Conservation (phyloP, 2,888 invertebrate species). For the Axea sp. region DNA sequence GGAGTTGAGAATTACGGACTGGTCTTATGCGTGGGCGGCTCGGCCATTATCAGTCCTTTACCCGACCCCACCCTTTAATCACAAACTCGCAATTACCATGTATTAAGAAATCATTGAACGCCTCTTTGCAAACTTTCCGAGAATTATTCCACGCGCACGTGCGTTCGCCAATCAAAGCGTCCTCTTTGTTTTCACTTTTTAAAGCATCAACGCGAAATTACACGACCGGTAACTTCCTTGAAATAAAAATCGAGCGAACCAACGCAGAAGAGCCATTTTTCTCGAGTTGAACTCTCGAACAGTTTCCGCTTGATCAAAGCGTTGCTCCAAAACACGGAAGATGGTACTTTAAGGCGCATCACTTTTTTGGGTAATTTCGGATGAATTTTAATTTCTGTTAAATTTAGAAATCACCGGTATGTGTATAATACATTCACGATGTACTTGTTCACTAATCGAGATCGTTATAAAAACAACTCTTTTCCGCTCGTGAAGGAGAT, state of each 20-base stretch:
- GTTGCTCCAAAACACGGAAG: no score
- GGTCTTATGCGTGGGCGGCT: constrained; percentile 57
- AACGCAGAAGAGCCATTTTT: background rate
- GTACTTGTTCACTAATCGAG: no score
- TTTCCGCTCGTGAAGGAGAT: no score
- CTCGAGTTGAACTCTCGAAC: no score
- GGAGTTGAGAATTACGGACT: constrained; percentile 48
- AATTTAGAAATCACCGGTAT: no score
- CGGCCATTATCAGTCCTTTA: constrained; percentile 59
- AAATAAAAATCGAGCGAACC: background rate
- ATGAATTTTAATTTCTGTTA: no score
- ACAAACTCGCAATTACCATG: constrained; percentile 52
- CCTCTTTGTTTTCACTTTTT: constrained; percentile 34
- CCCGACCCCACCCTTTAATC: constrained; percentile 56
- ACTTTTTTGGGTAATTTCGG: no score
- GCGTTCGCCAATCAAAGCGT: constrained; percentile 34
- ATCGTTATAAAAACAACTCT: no score
- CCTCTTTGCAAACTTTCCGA: constrained; percentile 56
- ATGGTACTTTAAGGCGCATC: no score
- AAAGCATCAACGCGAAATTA: constrained; percentile 39
- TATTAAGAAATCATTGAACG: constrained; percentile 63
- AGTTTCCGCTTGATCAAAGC: background rate
- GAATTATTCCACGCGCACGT: constrained; percentile 43
- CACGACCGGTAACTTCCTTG: constrained; percentile 23
- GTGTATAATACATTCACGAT: no score